Evolutionary conservation across 2,797 vertebrate genomes (phyloP).

Genomic region (Lophotriccus pileatus): DNA sequence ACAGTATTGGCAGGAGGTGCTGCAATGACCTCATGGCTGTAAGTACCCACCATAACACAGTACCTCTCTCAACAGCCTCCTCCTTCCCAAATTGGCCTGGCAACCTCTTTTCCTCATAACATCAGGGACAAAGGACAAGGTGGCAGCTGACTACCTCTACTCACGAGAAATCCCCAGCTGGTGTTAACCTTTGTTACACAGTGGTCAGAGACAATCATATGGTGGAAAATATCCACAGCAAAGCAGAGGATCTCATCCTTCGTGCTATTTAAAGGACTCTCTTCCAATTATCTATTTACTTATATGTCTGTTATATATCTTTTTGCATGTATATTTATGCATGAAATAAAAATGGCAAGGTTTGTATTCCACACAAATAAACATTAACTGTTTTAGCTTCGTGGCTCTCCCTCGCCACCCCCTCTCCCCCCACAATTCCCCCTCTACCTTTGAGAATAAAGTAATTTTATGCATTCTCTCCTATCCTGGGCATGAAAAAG

Average conservation of each 20-base stretch:
- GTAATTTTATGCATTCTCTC: slow-evolving; percentile 60
- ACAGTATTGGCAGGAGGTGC: neutral
- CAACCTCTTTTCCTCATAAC: neutral
- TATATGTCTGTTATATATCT: neutral
- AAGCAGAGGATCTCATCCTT: neutral
- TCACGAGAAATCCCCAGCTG: neutral
- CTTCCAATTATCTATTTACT: neutral
- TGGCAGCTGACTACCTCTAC: neutral
- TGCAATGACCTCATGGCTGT: slow-evolving; percentile 15
- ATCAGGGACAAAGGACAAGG: neutral
- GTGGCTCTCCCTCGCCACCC: neutral
- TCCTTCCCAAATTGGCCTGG: neutral
- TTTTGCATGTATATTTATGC: neutral
- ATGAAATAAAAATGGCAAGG: neutral
- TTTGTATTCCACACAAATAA: neutral
- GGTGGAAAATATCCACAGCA: neutral
- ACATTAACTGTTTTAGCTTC: neutral
- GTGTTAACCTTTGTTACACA: neutral
- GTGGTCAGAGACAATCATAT: neutral
- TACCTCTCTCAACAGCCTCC: neutral
- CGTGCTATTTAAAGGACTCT: neutral
- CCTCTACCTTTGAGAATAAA: slow-evolving; percentile 26
- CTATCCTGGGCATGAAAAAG: slow-evolving; percentile 71
- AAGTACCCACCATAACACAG: neutral
- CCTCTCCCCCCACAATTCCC: accelerated